phyloP scores from a whole-genome alignment of 2,888 invertebrate species.

The Pterobdella sp. region DNA sequence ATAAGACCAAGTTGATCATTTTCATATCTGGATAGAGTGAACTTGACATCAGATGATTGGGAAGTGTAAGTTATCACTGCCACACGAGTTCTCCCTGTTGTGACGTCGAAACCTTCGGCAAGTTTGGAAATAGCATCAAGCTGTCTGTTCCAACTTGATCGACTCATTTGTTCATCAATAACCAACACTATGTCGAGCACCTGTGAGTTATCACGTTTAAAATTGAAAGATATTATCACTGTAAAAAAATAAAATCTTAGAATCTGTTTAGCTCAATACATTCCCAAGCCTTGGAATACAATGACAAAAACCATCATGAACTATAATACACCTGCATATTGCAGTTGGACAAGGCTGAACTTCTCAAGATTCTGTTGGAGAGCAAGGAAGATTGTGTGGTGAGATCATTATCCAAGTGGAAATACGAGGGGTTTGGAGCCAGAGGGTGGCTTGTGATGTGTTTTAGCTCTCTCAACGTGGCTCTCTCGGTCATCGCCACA shows the following conservation, averaged over 20 bases:
- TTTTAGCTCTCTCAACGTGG: neutral
- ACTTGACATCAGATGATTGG: neutral
- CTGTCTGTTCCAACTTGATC: neutral
- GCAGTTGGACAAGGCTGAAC: constrained; percentile 9
- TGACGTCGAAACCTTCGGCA: neutral
- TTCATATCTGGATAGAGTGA: neutral
- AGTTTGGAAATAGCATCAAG: neutral
- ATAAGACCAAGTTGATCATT: constrained; percentile 16
- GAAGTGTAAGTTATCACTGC: neutral
- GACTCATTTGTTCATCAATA: neutral
- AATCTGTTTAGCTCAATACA: neutral
- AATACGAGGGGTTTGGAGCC: constrained; percentile 24
- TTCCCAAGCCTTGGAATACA: neutral
- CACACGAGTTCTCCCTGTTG: neutral
- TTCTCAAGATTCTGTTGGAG: neutral
- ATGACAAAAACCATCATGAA: neutral
- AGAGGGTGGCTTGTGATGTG: constrained; percentile 10
- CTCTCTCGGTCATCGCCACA: neutral
- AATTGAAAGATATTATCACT: neutral
- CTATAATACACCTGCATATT: neutral
- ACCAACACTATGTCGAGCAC: constrained; percentile 16
- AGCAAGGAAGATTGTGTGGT: neutral
- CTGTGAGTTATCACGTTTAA: neutral
- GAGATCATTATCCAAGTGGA: neutral
- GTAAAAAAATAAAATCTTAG: neutral